These are phyloP conservation scores for Pogonocichla stellata DNA, from an alignment of 2,113 vertebrate genomes.

Conservation along the genomic window DNA sequence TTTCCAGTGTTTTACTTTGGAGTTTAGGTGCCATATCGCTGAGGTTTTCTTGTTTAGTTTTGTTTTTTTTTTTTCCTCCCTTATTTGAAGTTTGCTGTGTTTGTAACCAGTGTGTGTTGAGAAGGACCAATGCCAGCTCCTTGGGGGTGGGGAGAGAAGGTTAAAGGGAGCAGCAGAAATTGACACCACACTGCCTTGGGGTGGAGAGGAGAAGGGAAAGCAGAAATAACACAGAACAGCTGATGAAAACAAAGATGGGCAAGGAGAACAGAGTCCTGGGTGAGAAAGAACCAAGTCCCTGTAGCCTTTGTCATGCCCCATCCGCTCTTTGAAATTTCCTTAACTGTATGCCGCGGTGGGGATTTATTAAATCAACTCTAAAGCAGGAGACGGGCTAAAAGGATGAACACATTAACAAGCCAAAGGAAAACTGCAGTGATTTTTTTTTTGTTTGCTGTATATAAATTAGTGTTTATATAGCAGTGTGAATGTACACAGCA, in stretches of 20 bases:
- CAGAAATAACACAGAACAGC: conserved; percentile 37
- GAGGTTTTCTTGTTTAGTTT: conserved; percentile 42
- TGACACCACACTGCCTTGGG: conserved; percentile 58
- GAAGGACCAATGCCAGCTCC: conserved; percentile 83
- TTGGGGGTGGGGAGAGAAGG: conserved; percentile 35
- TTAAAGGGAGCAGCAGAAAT: conserved; percentile 47
- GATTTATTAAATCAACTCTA: conserved; percentile 27
- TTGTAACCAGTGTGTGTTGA: conserved; percentile 84
- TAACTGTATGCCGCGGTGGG: not conserved
- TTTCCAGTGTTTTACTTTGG: conserved; percentile 87
- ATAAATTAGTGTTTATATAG: conserved; percentile 19
- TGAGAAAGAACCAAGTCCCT: not conserved
- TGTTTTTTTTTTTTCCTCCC: not conserved
- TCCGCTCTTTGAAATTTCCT: not conserved
- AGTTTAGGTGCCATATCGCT: conserved; percentile 88
- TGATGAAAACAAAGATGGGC: conserved; percentile 34
- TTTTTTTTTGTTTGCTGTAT: not conserved
- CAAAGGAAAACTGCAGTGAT: conserved; percentile 68
- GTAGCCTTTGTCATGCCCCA: not conserved
- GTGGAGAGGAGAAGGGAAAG: conserved; percentile 26
- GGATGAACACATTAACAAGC: conserved; percentile 3
- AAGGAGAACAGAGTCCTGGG: not conserved
- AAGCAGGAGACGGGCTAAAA: not conserved
- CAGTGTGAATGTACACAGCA: conserved; percentile 49
- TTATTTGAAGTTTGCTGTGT: conserved; percentile 88